Evolutionary conservation across 1,140 invertebrate genomes (phyloP).

Genomic region (Lasaia peninsularis): DNA sequence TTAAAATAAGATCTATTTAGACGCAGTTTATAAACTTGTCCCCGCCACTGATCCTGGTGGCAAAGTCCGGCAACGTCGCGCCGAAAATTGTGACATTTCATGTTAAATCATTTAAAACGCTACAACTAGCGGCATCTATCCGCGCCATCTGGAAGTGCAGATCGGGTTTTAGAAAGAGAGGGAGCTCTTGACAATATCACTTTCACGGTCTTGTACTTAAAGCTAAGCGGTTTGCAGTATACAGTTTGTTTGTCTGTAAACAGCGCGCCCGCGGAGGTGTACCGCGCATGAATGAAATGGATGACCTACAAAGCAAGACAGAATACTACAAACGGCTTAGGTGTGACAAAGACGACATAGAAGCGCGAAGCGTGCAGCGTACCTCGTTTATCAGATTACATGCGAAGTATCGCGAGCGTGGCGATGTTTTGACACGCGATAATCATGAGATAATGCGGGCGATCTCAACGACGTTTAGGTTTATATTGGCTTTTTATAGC

Average conservation of each 20-base stretch:
- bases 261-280: slow-evolving; percentile 71
- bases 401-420: slow-evolving; percentile 75
- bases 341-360: slow-evolving; percentile 41
- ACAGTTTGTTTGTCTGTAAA: slow-evolving; percentile 78
- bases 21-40: slow-evolving; percentile 49
- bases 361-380: slow-evolving; percentile 71
- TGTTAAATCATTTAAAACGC: slow-evolving; percentile 34
- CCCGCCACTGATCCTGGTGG: slow-evolving; percentile 60
- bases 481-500: slow-evolving; percentile 74
- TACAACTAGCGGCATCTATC: slow-evolving; percentile 69
- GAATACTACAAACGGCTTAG: slow-evolving; percentile 22
- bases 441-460: slow-evolving; percentile 76
- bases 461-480: slow-evolving; percentile 72
- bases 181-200: slow-evolving; percentile 71
- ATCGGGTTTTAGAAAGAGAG: slow-evolving; percentile 66
- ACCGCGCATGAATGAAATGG: slow-evolving; percentile 77
- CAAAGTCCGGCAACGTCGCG: slow-evolving; percentile 72
- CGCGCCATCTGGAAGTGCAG: slow-evolving; percentile 29
- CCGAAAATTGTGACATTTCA: slow-evolving; percentile 67
- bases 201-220: slow-evolving; percentile 75
- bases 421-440: slow-evolving; percentile 78
- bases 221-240: slow-evolving; percentile 76
- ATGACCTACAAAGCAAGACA: slow-evolving; percentile 58
- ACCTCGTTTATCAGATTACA: slow-evolving; percentile 78
- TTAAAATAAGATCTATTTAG: slow-evolving; percentile 34